Conservation (phyloP, 2,113 vertebrate species). For the Petrocephalus zakoni region DNA sequence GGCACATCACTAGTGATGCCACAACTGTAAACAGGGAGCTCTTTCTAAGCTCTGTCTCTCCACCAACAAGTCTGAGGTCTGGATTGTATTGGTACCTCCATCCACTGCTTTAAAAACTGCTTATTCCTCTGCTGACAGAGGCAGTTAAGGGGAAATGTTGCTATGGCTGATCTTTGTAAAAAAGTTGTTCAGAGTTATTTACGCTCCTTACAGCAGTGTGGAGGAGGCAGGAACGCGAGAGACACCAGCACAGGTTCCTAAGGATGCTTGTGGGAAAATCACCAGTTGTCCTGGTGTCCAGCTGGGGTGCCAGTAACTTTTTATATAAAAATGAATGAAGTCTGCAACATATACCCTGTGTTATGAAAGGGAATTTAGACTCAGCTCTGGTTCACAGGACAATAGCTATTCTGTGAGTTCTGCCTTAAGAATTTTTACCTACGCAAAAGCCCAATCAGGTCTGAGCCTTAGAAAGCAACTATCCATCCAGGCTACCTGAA, state of each 20-base stretch:
- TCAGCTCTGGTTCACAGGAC: neutral
- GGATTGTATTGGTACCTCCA: neutral
- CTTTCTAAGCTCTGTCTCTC: neutral
- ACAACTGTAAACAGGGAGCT: neutral
- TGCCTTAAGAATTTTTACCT: neutral
- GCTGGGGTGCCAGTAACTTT: neutral
- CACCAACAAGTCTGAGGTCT: neutral
- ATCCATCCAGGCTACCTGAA: neutral
- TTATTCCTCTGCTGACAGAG: neutral
- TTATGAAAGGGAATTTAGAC: neutral
- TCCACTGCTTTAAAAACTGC: neutral
- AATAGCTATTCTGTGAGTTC: neutral
- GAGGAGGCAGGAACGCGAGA: neutral
- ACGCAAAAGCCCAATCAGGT: neutral
- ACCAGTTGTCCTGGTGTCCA: neutral
- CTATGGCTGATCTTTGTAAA: neutral
- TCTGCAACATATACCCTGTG: neutral
- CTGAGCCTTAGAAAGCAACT: neutral
- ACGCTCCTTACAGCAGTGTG: neutral
- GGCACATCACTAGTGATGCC: neutral
- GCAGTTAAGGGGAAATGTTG: neutral
- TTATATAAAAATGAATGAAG: neutral
- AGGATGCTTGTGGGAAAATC: neutral
- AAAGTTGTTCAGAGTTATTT: neutral
- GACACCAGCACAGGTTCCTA: neutral